phyloP scores from a whole-genome alignment of 2,797 vertebrate species.

The Sebastes diaconus region DNA sequence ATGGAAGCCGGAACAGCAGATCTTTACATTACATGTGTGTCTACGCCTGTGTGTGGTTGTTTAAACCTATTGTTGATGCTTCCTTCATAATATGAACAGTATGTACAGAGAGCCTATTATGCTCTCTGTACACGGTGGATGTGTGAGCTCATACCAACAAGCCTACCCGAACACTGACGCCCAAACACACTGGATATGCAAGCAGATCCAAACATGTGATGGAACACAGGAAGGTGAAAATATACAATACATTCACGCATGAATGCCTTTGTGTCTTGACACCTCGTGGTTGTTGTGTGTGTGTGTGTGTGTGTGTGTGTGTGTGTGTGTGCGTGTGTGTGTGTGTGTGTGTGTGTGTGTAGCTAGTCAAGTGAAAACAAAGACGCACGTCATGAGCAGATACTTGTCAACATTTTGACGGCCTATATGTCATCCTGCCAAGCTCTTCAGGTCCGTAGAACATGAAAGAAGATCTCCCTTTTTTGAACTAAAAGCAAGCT shows the following conservation, averaged over 20 bases:
- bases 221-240: constrained; percentile 12
- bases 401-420: constrained; percentile 25
- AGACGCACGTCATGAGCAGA: constrained; percentile 6
- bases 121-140: background rate
- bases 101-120: background rate
- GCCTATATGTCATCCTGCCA: constrained; percentile 17
- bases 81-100: background rate
- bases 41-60: background rate
- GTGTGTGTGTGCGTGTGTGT: background rate
- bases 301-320: background rate
- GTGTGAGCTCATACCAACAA: constrained; percentile 2
- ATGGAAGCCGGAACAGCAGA: constrained; percentile 35
- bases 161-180: background rate
- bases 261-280: constrained; percentile 19
- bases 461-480: background rate
- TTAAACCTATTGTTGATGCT: background rate
- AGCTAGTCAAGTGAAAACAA: constrained; percentile 20
- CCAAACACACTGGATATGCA: background rate
- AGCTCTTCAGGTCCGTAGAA: background rate
- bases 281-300: background rate
- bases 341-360: background rate
- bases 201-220: constrained; percentile 7
- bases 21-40: constrained; percentile 8
- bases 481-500: background rate
- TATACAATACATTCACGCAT: constrained; percentile 3